phyloP scores from a whole-genome alignment of 2,113 vertebrate genomes.

The Coptodon rendalli region DNA sequence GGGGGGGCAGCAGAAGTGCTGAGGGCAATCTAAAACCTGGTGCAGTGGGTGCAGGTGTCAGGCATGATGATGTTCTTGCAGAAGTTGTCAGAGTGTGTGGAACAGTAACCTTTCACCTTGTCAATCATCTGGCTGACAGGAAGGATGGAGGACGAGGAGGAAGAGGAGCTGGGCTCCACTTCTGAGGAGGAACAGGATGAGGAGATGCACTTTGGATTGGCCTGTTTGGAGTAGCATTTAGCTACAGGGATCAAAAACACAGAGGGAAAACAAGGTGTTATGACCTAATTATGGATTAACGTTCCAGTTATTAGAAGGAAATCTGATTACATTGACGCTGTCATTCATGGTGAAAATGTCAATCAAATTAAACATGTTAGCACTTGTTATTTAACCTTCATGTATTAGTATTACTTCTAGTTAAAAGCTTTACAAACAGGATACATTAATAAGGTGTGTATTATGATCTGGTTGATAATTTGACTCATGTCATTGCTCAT shows the following conservation, averaged over 20 bases:
- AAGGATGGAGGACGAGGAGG: slow-evolving; percentile 82
- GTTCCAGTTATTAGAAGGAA: not conserved
- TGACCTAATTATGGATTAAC: not conserved
- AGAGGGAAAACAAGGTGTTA: not conserved
- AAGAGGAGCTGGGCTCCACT: slow-evolving; percentile 69
- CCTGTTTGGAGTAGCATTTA: slow-evolving; percentile 75
- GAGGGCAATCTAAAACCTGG: slow-evolving; percentile 76
- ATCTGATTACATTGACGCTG: not conserved
- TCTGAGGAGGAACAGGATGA: slow-evolving; percentile 65
- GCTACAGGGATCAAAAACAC: slow-evolving; percentile 60
- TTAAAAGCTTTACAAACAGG: not conserved
- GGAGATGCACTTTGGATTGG: slow-evolving; percentile 76
- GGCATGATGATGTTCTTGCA: slow-evolving; percentile 97
- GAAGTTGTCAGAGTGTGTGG: slow-evolving; percentile 87
- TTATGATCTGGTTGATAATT: not conserved
- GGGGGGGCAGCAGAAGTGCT: not conserved
- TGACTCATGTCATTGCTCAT: not conserved
- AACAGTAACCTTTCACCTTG: slow-evolving; percentile 92
- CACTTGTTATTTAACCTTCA: not conserved
- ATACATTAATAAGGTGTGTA: not conserved
- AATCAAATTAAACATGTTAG: not conserved
- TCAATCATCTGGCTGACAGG: slow-evolving; percentile 92
- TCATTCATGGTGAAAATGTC: not conserved
- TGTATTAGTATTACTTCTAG: not conserved
- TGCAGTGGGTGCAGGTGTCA: slow-evolving; percentile 87